phyloP scores from a whole-genome alignment of 2,113 vertebrate genomes.

The pig (Sus scrofa) region DNA sequence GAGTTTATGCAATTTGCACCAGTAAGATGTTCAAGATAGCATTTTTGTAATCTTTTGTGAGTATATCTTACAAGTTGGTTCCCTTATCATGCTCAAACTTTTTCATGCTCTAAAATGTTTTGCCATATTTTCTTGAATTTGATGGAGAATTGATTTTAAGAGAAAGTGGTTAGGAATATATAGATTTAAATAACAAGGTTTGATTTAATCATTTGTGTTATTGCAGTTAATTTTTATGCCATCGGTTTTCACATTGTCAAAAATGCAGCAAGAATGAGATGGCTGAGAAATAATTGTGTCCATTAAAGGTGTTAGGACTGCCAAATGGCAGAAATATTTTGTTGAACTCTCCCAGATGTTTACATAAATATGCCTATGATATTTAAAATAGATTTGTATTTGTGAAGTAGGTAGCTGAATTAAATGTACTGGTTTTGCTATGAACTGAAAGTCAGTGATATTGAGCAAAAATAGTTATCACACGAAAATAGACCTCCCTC shows the following conservation, averaged over 20 bases:
- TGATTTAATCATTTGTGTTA: slow-evolving; percentile 66
- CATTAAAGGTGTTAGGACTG: slow-evolving; percentile 59
- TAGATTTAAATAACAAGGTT: slow-evolving; percentile 69
- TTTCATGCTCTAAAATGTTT: slow-evolving; percentile 70
- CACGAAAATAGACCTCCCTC: slow-evolving; percentile 59
- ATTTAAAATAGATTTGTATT: slow-evolving; percentile 75
- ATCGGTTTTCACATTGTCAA: slow-evolving; percentile 72
- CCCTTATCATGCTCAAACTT: slow-evolving; percentile 55
- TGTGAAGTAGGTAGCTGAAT: slow-evolving; percentile 65
- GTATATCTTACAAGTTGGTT: slow-evolving; percentile 68
- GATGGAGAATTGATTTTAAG: slow-evolving; percentile 72
- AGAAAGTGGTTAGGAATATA: slow-evolving; percentile 58
- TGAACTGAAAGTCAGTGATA: slow-evolving; percentile 63
- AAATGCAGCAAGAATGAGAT: slow-evolving; percentile 53
- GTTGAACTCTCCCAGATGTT: slow-evolving; percentile 73
- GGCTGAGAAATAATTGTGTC: slow-evolving; percentile 61
- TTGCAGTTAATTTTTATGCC: slow-evolving; percentile 67
- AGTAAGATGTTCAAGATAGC: slow-evolving; percentile 72
- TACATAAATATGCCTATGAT: slow-evolving; percentile 57
- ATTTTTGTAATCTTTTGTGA: slow-evolving; percentile 71
- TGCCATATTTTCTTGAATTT: slow-evolving; percentile 72
- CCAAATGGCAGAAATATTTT: slow-evolving; percentile 50
- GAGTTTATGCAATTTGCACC: slow-evolving; percentile 65
- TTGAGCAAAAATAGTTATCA: slow-evolving; percentile 75
- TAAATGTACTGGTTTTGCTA: slow-evolving; percentile 63